Conservation (phyloP, 2,888 invertebrate species). For the Spodoptera picta region DNA sequence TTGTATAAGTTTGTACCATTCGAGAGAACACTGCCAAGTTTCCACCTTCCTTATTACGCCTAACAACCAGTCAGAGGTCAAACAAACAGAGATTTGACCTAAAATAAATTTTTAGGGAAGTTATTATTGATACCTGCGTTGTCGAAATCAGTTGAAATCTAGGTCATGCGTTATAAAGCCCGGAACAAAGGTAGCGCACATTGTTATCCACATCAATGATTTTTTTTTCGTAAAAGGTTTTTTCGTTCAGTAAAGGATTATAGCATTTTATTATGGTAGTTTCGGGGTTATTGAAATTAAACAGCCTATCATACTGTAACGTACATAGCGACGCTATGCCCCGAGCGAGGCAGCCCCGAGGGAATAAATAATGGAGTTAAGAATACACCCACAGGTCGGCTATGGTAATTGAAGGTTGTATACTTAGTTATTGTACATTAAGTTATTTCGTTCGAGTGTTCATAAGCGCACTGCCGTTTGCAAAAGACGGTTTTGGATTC, state of each 20-base stretch:
- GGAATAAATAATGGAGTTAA: slow-evolving; percentile 6
- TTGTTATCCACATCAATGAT: no score
- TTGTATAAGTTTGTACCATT: slow-evolving; percentile 39
- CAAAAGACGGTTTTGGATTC: no score
- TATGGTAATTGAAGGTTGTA: no score
- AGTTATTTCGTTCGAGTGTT: no score
- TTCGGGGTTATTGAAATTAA: slow-evolving; percentile 15
- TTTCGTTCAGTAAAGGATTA: no score
- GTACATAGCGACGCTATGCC: neutral
- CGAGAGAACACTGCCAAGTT: slow-evolving; percentile 33
- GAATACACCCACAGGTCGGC: neutral
- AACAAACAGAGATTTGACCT: slow-evolving; percentile 27
- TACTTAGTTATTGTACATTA: no score
- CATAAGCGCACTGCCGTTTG: no score
- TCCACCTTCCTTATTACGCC: slow-evolving; percentile 30
- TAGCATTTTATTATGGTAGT: slow-evolving; percentile 2
- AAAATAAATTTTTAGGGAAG: slow-evolving; percentile 17
- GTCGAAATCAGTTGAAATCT: slow-evolving; percentile 16
- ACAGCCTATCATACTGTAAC: slow-evolving; percentile 9
- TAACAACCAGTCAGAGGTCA: slow-evolving; percentile 28
- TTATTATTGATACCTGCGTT: slow-evolving; percentile 6
- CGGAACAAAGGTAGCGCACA: slow-evolving; percentile 10
- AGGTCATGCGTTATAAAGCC: slow-evolving; percentile 22
- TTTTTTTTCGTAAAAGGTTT: no score
- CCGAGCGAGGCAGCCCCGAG: neutral